Evolutionary conservation across 2,113 vertebrate species (phyloP), one percentile per base, ranked within the genome.

Genomic region (Falco punctatus): DNA sequence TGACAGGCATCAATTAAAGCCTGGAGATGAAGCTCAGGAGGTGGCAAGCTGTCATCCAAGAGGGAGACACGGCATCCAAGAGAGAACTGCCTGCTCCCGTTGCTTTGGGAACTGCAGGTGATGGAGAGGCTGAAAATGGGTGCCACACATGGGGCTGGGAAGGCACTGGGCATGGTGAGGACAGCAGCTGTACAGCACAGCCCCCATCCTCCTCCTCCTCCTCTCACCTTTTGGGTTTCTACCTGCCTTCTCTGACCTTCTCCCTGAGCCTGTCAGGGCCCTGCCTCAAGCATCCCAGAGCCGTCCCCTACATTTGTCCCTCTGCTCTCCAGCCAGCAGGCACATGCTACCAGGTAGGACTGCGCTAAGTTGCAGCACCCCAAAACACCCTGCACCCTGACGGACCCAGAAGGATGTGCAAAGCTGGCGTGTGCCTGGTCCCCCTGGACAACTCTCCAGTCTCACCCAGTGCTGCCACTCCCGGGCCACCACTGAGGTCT

Each of bases 11-110:
- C 96, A 94, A 57, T 92, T 91, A 81, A 51, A 93, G 42, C 70
- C 62, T 65, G 86, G 40, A 75, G 62, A 64, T 75, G 72, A 30
- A 81, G 86, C 72, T 96, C 86, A 32, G 93, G 82, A 69, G 96
- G 94, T 92, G 96, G 94, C 26, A 35, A 88, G 90, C 96, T 93
- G 92, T 93, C 95, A 96, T 27, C 44, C 70, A 18, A 85, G 82
- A 28, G 19, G 86, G 92, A 96, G 94, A 92, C 91, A 80, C 27
- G 1, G 88, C 82, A 88, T 35, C 51, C 0, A 5, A 86, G 86
- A 79, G 62, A 92, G 82, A 95, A 52, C 66, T 1, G 49, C 90
- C 92, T 61, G 95, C 94, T 92, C 38, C 72, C 1, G 12, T 64
- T 62, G 86, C 94, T 96, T 51, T 91, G 92, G 93, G 94, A 94